Percentiles rank a stretch among this genome's conserved stretches.
Evolutionary conservation across 2,113 vertebrate genomes (phyloP).

Genomic region (Heterocephalus glaber): DNA sequence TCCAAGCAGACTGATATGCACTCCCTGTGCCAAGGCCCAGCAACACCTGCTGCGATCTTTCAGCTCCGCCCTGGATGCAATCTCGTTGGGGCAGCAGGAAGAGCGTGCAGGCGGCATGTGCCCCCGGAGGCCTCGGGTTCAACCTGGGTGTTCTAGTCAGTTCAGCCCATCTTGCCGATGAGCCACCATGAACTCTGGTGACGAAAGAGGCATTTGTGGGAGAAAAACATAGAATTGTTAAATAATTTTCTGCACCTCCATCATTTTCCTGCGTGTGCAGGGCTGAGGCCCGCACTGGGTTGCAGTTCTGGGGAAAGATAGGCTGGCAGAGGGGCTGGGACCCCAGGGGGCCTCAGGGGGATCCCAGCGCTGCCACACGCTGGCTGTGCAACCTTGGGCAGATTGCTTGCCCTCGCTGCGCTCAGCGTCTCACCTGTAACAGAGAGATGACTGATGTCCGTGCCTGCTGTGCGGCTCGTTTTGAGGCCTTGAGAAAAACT

Average conservation of each 20-base stretch:
- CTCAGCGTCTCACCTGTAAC: neutral
- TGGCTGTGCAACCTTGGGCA: no score
- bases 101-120: neutral
- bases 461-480: neutral
- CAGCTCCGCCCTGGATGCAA: neutral
- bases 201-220: neutral
- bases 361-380: neutral
- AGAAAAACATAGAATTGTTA: neutral
- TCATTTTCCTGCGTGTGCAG: neutral
- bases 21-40: neutral
- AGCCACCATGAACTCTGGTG: neutral
- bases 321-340: no score
- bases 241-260: neutral
- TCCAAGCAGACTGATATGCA: neutral
- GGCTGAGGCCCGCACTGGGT: neutral
- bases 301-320: neutral
- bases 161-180: neutral
- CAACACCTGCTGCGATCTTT: neutral
- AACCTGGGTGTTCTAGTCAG: no score
- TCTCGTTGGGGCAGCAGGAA: neutral
- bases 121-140: neutral
- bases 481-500: neutral
- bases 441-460: rapidly evolving
- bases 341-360: neutral
- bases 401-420: neutral